Evolutionary conservation across 2,888 invertebrate species (phyloP).

Genomic region (Drymonia ruficornis): DNA sequence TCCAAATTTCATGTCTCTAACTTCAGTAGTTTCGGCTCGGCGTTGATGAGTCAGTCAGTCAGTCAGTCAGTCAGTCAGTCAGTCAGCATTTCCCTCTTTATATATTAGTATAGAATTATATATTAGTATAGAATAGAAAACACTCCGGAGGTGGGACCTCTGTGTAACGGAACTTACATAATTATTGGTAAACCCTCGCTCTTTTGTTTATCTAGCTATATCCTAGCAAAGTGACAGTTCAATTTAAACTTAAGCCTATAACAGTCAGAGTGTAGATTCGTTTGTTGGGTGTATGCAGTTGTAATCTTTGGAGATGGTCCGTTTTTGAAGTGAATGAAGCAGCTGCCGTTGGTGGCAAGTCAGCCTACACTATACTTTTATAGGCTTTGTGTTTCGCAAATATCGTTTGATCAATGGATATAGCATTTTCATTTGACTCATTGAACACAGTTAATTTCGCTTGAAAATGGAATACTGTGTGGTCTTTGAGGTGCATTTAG

Average conservation of each 20-base stretch:
- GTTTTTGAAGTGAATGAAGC: conserved; percentile 54
- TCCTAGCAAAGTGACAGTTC: neutral
- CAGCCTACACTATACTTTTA: conserved; percentile 43
- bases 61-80: too few relatives aligned
- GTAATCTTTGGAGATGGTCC: conserved; percentile 13
- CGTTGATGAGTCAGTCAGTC: too few relatives aligned
- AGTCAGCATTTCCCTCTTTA: too few relatives aligned
- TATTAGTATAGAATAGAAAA: too few relatives aligned
- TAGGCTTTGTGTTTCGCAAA: conserved; percentile 45
- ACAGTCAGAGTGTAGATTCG: conserved; percentile 14
- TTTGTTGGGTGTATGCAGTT: conserved; percentile 11
- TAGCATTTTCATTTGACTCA: conserved; percentile 17
- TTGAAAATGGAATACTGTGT: too few relatives aligned
- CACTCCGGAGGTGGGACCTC: conserved; percentile 48
- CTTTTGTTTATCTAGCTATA: conserved; percentile 12
- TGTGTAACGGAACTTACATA: conserved; percentile 66
- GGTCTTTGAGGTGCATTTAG: too few relatives aligned
- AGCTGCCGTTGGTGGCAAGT: conserved; percentile 47
- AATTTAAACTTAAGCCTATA: conserved; percentile 8
- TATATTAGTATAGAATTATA: too few relatives aligned
- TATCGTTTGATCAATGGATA: conserved; percentile 30
- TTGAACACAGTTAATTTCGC: neutral
- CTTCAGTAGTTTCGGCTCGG: too few relatives aligned
- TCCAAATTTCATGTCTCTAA: too few relatives aligned
- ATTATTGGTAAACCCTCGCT: conserved; percentile 58